phyloP scores from a whole-genome alignment of 2,888 invertebrate species.

The Sesamia inferens region DNA sequence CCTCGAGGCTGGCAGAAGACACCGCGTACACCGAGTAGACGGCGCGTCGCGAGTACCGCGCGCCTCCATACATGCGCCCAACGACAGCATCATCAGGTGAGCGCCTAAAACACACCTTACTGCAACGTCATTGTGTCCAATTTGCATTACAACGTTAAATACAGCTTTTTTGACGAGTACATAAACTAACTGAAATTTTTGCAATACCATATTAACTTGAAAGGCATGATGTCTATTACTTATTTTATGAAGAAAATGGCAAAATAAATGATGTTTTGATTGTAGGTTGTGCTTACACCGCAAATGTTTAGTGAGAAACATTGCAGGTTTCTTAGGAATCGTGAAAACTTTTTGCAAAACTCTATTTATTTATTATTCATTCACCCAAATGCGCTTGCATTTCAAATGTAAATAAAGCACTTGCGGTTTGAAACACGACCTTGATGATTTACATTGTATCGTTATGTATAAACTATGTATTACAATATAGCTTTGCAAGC shows the following conservation, averaged over 20 bases:
- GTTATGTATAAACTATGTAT: slow-evolving; percentile 69
- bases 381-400: slow-evolving; percentile 17
- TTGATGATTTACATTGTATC: slow-evolving; percentile 54
- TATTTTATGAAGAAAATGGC: slow-evolving; percentile 53
- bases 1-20: slow-evolving; percentile 94
- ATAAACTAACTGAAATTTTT: slow-evolving; percentile 69
- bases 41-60: slow-evolving; percentile 89
- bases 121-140: slow-evolving; percentile 67
- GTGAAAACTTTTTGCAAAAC: background rate
- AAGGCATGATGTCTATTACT: slow-evolving; percentile 69
- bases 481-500: slow-evolving; percentile 79
- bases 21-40: slow-evolving; percentile 91
- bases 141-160: slow-evolving; percentile 67
- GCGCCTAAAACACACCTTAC: slow-evolving; percentile 28
- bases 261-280: slow-evolving; percentile 34
- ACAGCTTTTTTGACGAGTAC: slow-evolving; percentile 64
- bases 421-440: slow-evolving; percentile 62
- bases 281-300: slow-evolving; percentile 59
- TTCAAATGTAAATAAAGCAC: slow-evolving; percentile 51
- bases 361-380: background rate
- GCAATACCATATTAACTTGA: slow-evolving; percentile 67
- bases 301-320: slow-evolving; percentile 53
- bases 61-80: slow-evolving; percentile 92
- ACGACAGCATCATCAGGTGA: slow-evolving; percentile 93
- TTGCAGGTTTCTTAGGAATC: slow-evolving; percentile 14